Conservation (phyloP, 2,113 vertebrate species). For the Campylorhamphus procurvoides region DNA sequence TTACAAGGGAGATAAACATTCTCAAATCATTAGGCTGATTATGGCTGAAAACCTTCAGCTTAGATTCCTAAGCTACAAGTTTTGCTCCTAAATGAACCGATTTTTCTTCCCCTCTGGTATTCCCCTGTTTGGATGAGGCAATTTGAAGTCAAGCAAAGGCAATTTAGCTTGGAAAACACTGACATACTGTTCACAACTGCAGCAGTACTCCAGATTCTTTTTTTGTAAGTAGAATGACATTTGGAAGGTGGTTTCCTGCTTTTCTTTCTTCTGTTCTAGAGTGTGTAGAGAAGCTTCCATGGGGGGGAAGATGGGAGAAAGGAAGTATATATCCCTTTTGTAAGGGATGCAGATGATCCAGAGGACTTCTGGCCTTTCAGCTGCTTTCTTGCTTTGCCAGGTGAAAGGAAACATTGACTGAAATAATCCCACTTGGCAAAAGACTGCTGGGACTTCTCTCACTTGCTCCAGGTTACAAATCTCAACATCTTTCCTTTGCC, state of each 20-base stretch:
- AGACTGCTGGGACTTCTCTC: not conserved
- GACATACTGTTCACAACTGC: not conserved
- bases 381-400: not conserved
- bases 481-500: not conserved
- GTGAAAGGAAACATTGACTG: not conserved
- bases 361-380: not conserved
- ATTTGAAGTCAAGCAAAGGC: not conserved
- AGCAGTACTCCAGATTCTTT: not conserved
- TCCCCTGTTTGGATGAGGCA: not conserved
- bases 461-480: not conserved
- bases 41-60: not conserved
- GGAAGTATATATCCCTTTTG: not conserved
- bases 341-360: not conserved
- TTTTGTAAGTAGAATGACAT: not conserved
- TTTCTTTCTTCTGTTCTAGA: not conserved
- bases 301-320: not conserved
- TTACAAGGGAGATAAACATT: accelerated
- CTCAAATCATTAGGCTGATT: not conserved
- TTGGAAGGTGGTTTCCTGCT: not conserved
- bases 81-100: not conserved
- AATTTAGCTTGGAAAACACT: not conserved
- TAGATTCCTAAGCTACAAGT: not conserved
- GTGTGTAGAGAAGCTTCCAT: not conserved
- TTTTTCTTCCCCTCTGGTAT: not conserved
- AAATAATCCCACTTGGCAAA: not conserved